phyloP scores from a whole-genome alignment of 2,888 invertebrate genomes.

The Acrobasis suavella region DNA sequence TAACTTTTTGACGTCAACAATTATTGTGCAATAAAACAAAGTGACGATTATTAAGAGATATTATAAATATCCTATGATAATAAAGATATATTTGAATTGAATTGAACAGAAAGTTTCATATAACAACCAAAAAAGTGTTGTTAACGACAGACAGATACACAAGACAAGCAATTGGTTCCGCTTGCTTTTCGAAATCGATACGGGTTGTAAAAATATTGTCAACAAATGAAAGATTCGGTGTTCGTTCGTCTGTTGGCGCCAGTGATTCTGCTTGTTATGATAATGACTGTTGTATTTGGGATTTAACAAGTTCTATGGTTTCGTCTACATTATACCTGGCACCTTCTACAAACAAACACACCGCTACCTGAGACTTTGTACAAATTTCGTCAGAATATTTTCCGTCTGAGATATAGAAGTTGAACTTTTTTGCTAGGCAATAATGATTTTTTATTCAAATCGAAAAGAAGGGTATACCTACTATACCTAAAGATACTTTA shows the following conservation, averaged over 20 bases:
- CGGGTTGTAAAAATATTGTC: slow-evolving; percentile 4
- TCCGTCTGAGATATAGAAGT: too few species aligned
- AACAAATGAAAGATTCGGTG: neutral
- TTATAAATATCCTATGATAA: too few species aligned
- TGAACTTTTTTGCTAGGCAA: too few species aligned
- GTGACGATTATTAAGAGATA: too few species aligned
- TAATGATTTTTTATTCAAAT: too few species aligned
- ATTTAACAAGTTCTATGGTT: neutral
- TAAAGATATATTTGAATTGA: too few species aligned
- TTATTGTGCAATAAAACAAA: too few species aligned
- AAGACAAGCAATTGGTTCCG: neutral
- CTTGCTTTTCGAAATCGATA: slow-evolving; percentile 14
- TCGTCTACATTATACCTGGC: neutral
- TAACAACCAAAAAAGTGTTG: neutral
- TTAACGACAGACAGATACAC: slow-evolving; percentile 7
- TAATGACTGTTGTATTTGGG: neutral
- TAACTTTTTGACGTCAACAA: too few species aligned
- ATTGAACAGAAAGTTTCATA: slow-evolving; percentile 3
- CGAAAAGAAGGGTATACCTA: too few species aligned
- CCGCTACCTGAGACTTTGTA: neutral
- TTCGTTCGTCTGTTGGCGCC: slow-evolving; percentile 7
- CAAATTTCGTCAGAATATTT: too few species aligned
- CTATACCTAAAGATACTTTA: too few species aligned
- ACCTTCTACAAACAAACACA: neutral
- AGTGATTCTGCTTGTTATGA: slow-evolving; percentile 8